These are phyloP conservation scores for Agrypnia vestita DNA, from an alignment of 1,140 invertebrate genomes.

Conservation along the genomic window DNA sequence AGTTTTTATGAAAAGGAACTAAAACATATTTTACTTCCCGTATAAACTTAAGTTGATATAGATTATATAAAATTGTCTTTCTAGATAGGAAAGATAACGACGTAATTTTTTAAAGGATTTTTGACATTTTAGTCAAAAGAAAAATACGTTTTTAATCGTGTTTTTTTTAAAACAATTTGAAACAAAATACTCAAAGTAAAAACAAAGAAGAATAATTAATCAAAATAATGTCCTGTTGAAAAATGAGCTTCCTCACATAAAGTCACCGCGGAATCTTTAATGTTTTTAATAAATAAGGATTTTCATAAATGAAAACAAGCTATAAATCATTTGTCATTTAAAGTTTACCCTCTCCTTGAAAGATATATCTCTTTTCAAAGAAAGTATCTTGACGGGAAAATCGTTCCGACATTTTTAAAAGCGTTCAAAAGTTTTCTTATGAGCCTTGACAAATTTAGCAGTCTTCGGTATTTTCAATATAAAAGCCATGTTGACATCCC, in stretches of 20 bases:
- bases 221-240: neutral
- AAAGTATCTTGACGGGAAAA: constrained; percentile 1
- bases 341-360: neutral
- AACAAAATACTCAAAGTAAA: no score
- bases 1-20: no score
- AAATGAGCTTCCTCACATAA: constrained; percentile 1
- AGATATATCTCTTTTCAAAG: constrained; percentile 15
- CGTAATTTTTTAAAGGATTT: no score
- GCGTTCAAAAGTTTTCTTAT: constrained; percentile 8
- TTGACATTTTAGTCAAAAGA: no score
- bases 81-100: no score
- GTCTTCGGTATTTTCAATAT: no score
- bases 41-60: no score
- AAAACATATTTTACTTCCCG: no score
- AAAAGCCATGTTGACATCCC: no score
- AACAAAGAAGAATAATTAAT: constrained; percentile 2
- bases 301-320: neutral
- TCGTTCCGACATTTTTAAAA: constrained; percentile 1
- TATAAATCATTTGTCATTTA: constrained; percentile 19
- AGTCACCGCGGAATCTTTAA: neutral
- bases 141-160: no score
- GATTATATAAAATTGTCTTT: no score
- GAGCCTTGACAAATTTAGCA: constrained; percentile 20
- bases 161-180: no score
- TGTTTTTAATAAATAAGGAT: neutral